Percentiles rank a stretch among this genome's conserved stretches.
Evolutionary conservation across 2,797 vertebrate genomes (phyloP).

Genomic region (Macroramphosus scolopax): DNA sequence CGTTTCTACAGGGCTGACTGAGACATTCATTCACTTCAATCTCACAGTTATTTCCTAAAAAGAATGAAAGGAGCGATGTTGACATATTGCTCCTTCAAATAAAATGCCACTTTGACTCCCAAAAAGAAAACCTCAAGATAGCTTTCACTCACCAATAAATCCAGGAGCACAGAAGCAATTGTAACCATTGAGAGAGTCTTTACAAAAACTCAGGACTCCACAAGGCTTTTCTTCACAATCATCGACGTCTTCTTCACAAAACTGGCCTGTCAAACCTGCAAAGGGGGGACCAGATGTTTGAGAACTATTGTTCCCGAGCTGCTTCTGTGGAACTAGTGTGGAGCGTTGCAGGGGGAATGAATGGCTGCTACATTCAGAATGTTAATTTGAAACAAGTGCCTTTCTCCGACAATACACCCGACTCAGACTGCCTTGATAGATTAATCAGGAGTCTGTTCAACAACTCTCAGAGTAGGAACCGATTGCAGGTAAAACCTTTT

Average conservation of each 20-base stretch:
- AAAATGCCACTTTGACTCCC: conserved; percentile 30
- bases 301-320: too few species aligned
- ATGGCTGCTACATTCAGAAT: too few species aligned
- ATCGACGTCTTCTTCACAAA: conserved; percentile 76
- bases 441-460: too few species aligned
- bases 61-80: conserved; percentile 33
- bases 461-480: too few species aligned
- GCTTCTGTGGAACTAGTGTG: too few species aligned
- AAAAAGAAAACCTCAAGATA: conserved; percentile 25
- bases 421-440: too few species aligned
- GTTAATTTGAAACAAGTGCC: too few species aligned
- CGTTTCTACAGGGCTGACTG: conserved; percentile 78
- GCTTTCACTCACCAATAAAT: conserved; percentile 78
- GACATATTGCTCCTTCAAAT: conserved; percentile 26
- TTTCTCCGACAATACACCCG: too few species aligned
- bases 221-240: conserved; percentile 80
- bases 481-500: too few species aligned
- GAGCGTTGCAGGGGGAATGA: too few species aligned
- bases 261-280: conserved; percentile 78
- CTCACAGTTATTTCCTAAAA: conserved; percentile 81
- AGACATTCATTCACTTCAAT: conserved; percentile 83
- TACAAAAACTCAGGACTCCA: conserved; percentile 80
- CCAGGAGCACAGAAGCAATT: conserved; percentile 87
- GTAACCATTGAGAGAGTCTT: conserved; percentile 72
- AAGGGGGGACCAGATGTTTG: conserved; percentile 15